Evolutionary conservation across 2,113 vertebrate species (phyloP).

Genomic region (Anoura caudifer): DNA sequence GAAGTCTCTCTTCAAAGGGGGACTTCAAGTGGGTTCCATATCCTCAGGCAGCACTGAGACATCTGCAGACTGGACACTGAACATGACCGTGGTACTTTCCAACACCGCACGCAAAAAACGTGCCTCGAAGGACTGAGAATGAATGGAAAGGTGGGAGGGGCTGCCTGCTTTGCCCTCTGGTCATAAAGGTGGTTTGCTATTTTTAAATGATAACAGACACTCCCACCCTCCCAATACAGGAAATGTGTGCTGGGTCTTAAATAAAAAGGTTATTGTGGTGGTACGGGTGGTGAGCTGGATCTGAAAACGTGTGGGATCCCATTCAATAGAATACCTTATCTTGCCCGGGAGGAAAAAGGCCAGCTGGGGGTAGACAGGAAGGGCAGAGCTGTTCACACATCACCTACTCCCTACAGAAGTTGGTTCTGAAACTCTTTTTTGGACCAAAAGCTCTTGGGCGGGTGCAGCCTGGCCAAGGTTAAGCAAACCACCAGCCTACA

Average conservation of each 20-base stretch:
- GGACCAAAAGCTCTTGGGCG: background rate
- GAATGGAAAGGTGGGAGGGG: background rate
- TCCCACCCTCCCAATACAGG: background rate
- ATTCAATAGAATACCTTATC: background rate
- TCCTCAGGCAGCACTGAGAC: background rate
- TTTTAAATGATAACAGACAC: background rate
- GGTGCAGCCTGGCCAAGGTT: background rate
- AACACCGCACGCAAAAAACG: background rate
- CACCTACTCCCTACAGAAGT: background rate
- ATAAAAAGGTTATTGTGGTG: background rate
- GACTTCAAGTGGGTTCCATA: background rate
- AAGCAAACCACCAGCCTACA: background rate
- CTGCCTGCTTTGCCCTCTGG: background rate
- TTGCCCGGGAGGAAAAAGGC: background rate
- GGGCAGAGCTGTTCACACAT: background rate
- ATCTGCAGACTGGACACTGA: background rate
- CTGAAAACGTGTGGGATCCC: background rate
- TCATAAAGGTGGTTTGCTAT: background rate
- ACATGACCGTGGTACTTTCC: background rate
- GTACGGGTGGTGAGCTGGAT: background rate
- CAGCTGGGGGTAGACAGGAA: background rate
- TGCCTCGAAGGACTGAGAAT: background rate
- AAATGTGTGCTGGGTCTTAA: background rate
- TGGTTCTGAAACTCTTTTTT: background rate
- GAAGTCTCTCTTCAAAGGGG: constrained; percentile 25